Evolutionary conservation across 2,113 vertebrate genomes (phyloP).

Genomic region (Echinops telfairi): DNA sequence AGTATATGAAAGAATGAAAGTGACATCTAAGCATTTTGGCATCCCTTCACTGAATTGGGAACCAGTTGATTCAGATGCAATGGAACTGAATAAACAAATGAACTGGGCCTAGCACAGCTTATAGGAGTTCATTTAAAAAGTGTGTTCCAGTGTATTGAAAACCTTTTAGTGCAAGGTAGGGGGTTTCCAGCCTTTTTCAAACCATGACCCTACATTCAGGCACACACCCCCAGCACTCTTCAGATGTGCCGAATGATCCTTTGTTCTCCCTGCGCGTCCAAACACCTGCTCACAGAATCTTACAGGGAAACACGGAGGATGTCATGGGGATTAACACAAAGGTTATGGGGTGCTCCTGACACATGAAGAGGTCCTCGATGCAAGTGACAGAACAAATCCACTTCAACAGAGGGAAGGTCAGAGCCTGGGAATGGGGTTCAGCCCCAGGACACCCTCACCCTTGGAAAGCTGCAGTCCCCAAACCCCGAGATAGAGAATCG

Average conservation of each 20-base stretch:
- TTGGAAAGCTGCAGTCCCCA: not conserved
- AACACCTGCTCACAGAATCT: slow-evolving; percentile 78
- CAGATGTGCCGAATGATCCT: slow-evolving; percentile 79
- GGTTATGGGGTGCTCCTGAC: slow-evolving; percentile 78
- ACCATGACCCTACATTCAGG: slow-evolving; percentile 80
- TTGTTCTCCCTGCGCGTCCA: slow-evolving; percentile 75
- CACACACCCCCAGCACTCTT: slow-evolving; percentile 76
- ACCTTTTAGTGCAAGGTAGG: slow-evolving; percentile 82
- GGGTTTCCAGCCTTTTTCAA: slow-evolving; percentile 78
- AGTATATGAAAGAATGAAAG: slow-evolving; percentile 64
- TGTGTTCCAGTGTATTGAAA: slow-evolving; percentile 80
- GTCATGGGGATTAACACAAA: slow-evolving; percentile 84
- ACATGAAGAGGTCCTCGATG: slow-evolving; percentile 67
- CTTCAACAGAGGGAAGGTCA: slow-evolving; percentile 76
- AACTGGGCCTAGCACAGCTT: slow-evolving; percentile 57
- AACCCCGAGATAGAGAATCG: slow-evolving; percentile 56
- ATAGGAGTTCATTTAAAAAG: slow-evolving; percentile 72
- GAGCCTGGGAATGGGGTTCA: slow-evolving; percentile 70
- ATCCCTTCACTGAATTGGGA: slow-evolving; percentile 60
- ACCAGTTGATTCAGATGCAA: slow-evolving; percentile 74
- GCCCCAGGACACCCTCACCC: slow-evolving; percentile 38
- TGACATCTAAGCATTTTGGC: slow-evolving; percentile 43
- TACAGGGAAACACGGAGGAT: slow-evolving; percentile 79
- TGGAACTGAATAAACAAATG: slow-evolving; percentile 78
- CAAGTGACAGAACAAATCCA: slow-evolving; percentile 81